Conservation (phyloP, 1,140 invertebrate genomes). For the Chrysoperla carnea region DNA sequence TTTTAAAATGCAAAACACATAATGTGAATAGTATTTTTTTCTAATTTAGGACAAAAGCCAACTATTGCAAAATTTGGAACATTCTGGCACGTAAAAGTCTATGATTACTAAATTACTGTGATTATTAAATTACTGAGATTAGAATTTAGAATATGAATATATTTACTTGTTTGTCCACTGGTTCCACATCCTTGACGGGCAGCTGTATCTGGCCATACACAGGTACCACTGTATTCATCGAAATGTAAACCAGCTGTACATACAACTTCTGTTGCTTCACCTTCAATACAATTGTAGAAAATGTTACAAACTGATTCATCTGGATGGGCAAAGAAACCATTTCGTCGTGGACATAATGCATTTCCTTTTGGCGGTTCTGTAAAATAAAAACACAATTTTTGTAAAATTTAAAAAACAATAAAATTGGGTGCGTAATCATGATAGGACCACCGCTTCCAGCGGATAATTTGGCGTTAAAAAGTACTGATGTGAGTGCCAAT, state of each 20-base stretch:
- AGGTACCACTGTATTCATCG: constrained; percentile 69
- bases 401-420: constrained; percentile 8
- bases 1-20: no score
- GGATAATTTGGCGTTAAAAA: no score
- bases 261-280: constrained; percentile 56
- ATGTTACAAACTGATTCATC: constrained; percentile 61
- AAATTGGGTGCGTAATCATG: constrained; percentile 3
- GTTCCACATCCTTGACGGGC: constrained; percentile 50
- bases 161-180: constrained; percentile 17
- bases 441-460: not conserved
- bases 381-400: constrained; percentile 5
- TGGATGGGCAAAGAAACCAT: constrained; percentile 79
- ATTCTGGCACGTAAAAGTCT: no score
- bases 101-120: no score
- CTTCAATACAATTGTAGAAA: constrained; percentile 80
- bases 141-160: constrained; percentile 3
- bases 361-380: constrained; percentile 57
- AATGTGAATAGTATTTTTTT: no score
- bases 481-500: not conserved
- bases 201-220: constrained; percentile 73
- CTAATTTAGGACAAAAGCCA: no score
- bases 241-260: constrained; percentile 77
- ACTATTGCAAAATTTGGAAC: no score
- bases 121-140: no score
- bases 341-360: constrained; percentile 57